Conservation (phyloP, 2,797 vertebrate genomes). For the Cyclura pinguis region DNA sequence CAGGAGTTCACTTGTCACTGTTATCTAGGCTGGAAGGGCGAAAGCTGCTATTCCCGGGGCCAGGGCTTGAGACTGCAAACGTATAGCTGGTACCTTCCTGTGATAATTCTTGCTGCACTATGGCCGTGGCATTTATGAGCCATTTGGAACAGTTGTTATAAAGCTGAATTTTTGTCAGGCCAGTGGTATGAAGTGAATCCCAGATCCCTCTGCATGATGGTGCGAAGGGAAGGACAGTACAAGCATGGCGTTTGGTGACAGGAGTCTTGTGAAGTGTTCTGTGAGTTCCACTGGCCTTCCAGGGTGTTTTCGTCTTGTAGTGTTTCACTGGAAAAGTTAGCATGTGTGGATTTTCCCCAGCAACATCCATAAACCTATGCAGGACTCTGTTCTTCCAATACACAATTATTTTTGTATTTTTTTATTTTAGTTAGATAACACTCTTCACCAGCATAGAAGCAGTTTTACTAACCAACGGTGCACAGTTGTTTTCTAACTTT, state of each 20-base stretch:
- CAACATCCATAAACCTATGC: conserved; percentile 30
- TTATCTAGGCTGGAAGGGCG: conserved; percentile 83
- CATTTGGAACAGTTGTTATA: background rate
- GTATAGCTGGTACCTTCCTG: background rate
- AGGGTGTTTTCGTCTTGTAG: background rate
- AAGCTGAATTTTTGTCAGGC: conserved; percentile 32
- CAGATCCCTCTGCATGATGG: background rate
- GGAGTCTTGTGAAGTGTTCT: conserved; percentile 21
- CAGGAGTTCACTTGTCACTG: conserved; percentile 85
- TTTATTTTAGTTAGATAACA: background rate
- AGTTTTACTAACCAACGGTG: conserved; percentile 30
- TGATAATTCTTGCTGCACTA: background rate
- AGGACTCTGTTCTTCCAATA: conserved; percentile 34
- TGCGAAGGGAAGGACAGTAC: background rate
- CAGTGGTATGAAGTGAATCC: conserved; percentile 7
- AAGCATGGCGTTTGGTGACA: conserved; percentile 6
- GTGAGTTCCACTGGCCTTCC: conserved; percentile 24
- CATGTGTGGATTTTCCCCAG: conserved; percentile 1
- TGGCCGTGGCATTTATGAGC: conserved; percentile 24
- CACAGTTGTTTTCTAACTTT: conserved; percentile 30
- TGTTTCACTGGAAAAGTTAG: conserved; percentile 23
- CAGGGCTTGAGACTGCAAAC: background rate
- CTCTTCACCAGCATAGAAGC: conserved; percentile 34
- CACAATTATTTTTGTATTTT: background rate
- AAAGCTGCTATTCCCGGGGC: conserved; percentile 74